Evolutionary conservation across 2,797 vertebrate species (phyloP), one percentile per base, ranked within the genome.

Genomic region (Leptatherina wallacei): DNA sequence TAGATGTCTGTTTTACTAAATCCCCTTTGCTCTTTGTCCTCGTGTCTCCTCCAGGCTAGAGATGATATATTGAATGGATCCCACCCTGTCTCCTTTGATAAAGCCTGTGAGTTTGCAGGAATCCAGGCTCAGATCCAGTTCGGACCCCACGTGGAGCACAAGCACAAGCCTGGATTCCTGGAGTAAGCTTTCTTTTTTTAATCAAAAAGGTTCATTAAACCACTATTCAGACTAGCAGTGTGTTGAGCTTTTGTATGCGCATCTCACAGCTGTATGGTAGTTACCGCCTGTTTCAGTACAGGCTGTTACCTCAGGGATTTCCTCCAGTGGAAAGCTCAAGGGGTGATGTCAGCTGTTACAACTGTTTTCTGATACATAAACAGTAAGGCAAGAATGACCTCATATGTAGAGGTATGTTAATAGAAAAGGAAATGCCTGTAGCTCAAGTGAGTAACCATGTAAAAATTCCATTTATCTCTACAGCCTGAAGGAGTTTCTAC

Each of bases 41-140:
- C 55, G 6, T 87, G 65, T 86, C 80, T 87, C 82, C 82, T 84
- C 61, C 80, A 99, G 98, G 97, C 98, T 64, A 95, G 98, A 68
- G 98, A 99, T 90, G 98, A 99, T 91, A 99, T 99, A 92, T 93
- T 99, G 87, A 99, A 99, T 6, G 98, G 98, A 73, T 99, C 98
- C 83, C 98, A 99, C 85, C 98, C 98, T 0, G 98, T 99, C 63
- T 99, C 98, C 91, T 99, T 99, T 71, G 98, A 99, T 89, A 99
- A 99, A 92, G 98, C 97, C 44, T 98, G 97, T 9, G 98, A 99
- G 91, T 99, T 99, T 62, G 96, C 96, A 40, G 98, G 97, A 69
- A 97, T 99, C 87, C 98, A 99, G 94, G 97, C 96, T 61, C 98
- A 99, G 92, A 99, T 99, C 94, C 98, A 99, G 89, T 99, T 99